Evolutionary conservation across 2,797 vertebrate genomes (phyloP).

Genomic region (Hozukius guyotensis): DNA sequence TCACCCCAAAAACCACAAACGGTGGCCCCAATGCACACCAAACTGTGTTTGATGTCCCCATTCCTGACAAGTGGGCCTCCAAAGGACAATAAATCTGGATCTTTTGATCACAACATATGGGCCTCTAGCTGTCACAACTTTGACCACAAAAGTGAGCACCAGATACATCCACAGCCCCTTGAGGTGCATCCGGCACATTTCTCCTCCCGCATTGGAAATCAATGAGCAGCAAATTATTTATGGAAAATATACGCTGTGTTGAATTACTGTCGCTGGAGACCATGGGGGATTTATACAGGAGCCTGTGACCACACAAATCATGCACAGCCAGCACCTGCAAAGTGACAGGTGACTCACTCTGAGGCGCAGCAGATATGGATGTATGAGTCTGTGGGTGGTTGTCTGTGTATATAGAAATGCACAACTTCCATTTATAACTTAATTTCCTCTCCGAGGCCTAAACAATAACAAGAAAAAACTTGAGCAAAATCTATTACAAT

Average conservation of each 20-base stretch:
- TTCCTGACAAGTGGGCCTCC: conserved; percentile 67
- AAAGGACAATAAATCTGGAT: conserved; percentile 74
- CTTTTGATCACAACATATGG: conserved; percentile 85
- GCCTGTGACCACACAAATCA: conserved; percentile 82
- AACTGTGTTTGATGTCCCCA: conserved; percentile 52
- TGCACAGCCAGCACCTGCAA: conserved; percentile 67
- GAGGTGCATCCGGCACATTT: conserved; percentile 82
- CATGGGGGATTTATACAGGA: conserved; percentile 83
- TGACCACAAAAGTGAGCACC: conserved; percentile 84
- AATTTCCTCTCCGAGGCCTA: conserved; percentile 51
- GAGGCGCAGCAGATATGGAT: conserved; percentile 50
- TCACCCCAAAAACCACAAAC: background rate
- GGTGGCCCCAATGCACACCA: background rate
- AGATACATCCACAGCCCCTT: conserved; percentile 83
- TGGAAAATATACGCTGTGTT: conserved; percentile 86
- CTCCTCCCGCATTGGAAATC: conserved; percentile 85
- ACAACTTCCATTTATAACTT: conserved; percentile 61
- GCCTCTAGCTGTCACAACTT: conserved; percentile 84
- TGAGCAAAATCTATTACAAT: conserved; percentile 58
- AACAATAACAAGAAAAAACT: conserved; percentile 55
- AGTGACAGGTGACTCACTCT: conserved; percentile 73
- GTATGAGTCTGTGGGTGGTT: conserved; percentile 40
- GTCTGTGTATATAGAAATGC: conserved; percentile 44
- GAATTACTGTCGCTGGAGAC: conserved; percentile 83
- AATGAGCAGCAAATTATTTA: conserved; percentile 88